phyloP scores from a whole-genome alignment of 2,113 vertebrate genomes.

The Benitochromis conjunctus region DNA sequence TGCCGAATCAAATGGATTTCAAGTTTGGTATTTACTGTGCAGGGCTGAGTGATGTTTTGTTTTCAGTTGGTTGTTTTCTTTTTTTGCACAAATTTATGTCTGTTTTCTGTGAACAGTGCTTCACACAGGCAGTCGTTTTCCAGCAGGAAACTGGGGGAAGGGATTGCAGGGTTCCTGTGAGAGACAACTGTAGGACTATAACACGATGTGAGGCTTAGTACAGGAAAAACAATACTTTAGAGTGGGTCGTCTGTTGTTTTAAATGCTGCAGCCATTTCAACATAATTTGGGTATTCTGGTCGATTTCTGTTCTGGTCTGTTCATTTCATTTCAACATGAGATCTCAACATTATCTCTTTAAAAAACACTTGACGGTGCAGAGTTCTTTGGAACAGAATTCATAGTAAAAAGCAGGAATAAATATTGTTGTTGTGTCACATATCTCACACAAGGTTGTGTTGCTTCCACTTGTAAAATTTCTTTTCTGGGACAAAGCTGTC shows the following conservation, averaged over 20 bases:
- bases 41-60: constrained; percentile 15
- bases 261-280: neutral
- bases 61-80: neutral
- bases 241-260: neutral
- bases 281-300: neutral
- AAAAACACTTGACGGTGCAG: neutral
- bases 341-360: neutral
- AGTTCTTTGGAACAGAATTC: neutral
- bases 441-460: neutral
- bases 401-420: neutral
- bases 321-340: neutral
- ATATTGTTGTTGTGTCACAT: neutral
- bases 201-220: neutral
- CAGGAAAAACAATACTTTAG: neutral
- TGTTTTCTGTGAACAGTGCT: neutral
- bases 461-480: neutral
- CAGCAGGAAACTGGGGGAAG: neutral
- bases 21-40: neutral
- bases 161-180: neutral
- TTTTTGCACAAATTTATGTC: neutral
- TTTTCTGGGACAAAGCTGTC: neutral
- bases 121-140: neutral
- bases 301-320: neutral
- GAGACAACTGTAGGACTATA: neutral
- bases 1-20: neutral